Evolutionary conservation across 2,113 vertebrate species (phyloP).

Genomic region (Melanostigma gelatinosum): DNA sequence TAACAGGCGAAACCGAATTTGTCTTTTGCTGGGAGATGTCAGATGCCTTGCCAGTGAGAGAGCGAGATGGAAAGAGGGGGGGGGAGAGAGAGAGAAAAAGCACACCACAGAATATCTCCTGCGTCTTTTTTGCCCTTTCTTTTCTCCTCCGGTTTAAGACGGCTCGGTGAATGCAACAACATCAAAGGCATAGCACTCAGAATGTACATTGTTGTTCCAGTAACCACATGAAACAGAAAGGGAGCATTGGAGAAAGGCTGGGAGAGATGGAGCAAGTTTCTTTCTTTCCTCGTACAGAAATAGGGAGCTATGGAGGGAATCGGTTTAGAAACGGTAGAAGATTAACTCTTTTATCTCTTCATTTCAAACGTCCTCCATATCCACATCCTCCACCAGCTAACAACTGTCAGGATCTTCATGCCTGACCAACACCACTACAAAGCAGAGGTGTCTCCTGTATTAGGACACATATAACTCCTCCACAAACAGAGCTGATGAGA

Average conservation of each 20-base stretch:
- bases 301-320: constrained; percentile 70
- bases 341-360: constrained; percentile 79
- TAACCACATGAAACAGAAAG: constrained; percentile 79
- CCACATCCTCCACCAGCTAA: constrained; percentile 58
- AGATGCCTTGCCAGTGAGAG: constrained; percentile 81
- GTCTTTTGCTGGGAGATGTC: constrained; percentile 79
- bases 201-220: constrained; percentile 84
- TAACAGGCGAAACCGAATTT: constrained; percentile 81
- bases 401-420: constrained; percentile 52
- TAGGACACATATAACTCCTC: constrained; percentile 45
- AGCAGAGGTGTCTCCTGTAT: constrained; percentile 48
- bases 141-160: constrained; percentile 82
- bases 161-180: constrained; percentile 79
- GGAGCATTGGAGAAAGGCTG: constrained; percentile 58
- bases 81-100: constrained; percentile 52
- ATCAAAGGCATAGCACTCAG: constrained; percentile 81
- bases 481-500: constrained; percentile 52
- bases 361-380: constrained; percentile 76
- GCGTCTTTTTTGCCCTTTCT: constrained; percentile 73
- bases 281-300: constrained; percentile 67
- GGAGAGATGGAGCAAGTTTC: constrained; percentile 64
- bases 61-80: constrained; percentile 50
- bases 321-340: constrained; percentile 69
- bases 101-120: constrained; percentile 78
- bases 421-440: constrained; percentile 58